These are phyloP conservation scores for Hozukius guyotensis DNA, from an alignment of 2,797 vertebrate genomes.

Conservation along the genomic window DNA sequence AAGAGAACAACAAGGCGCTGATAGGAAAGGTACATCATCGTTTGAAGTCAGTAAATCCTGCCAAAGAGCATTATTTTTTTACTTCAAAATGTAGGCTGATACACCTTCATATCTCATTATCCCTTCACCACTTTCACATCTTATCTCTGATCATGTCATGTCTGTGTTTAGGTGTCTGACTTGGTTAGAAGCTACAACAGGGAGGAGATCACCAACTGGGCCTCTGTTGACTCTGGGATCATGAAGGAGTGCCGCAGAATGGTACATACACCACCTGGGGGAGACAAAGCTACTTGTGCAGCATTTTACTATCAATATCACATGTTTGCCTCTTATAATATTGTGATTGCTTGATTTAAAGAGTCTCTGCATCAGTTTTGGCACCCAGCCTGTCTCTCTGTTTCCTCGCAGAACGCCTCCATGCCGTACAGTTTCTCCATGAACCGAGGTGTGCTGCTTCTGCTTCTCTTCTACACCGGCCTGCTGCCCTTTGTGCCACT, in stretches of 20 bases:
- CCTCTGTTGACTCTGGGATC: constrained; percentile 72
- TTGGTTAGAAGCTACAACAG: constrained; percentile 81
- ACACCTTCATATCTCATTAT: not conserved
- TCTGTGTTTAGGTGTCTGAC: constrained; percentile 78
- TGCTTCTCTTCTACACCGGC: constrained; percentile 89
- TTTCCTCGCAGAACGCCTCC: constrained; percentile 74
- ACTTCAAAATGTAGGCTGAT: not conserved
- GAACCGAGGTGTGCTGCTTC: constrained; percentile 81
- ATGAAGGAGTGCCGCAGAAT: constrained; percentile 82
- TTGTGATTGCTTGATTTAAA: not conserved
- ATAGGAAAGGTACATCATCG: constrained; percentile 82
- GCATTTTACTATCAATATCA: not conserved
- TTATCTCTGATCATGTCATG: not conserved
- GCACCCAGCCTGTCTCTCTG: not conserved
- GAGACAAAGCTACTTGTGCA: constrained; percentile 27
- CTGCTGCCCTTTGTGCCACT: constrained; percentile 86
- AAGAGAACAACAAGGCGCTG: constrained; percentile 80
- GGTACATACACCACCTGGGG: constrained; percentile 68
- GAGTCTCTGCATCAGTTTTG: not conserved
- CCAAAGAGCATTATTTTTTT: not conserved
- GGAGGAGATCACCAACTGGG: constrained; percentile 86
- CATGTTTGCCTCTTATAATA: not conserved
- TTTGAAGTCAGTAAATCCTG: not conserved
- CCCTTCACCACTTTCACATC: not conserved
- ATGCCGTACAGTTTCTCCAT: constrained; percentile 88